phyloP scores from a whole-genome alignment of 2,113 vertebrate genomes.

The Hydrolagus affinis region DNA sequence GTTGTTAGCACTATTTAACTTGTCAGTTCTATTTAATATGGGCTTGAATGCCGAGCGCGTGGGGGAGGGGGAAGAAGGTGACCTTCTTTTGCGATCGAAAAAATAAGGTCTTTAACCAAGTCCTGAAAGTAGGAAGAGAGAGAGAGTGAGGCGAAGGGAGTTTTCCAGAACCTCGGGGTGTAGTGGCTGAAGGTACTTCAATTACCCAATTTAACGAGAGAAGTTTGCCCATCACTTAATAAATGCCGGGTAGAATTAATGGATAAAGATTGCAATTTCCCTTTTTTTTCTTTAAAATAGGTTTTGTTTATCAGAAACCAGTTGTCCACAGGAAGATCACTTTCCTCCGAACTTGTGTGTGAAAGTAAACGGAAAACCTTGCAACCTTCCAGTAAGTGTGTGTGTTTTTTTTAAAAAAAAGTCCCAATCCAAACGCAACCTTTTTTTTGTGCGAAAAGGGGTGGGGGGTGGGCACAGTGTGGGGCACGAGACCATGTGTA shows the following conservation, averaged over 20 bases:
- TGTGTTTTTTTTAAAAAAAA: too few relatives aligned
- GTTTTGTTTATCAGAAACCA: constrained; percentile 98
- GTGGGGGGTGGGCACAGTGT: constrained; percentile 9
- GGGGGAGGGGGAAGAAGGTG: too few relatives aligned
- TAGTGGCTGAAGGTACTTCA: background rate
- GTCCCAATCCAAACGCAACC: background rate
- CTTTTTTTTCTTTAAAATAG: constrained; percentile 51
- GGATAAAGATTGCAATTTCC: background rate
- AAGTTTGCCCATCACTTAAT: background rate
- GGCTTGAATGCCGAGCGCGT: too few relatives aligned
- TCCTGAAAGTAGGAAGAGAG: too few relatives aligned
- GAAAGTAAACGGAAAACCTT: constrained; percentile 97
- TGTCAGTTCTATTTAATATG: too few relatives aligned
- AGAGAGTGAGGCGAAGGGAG: too few relatives aligned
- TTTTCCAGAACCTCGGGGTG: background rate
- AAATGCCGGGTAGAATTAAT: background rate
- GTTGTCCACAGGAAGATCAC: constrained; percentile 98
- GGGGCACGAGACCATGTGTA: background rate
- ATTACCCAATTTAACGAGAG: background rate
- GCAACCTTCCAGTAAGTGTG: constrained; percentile 90
- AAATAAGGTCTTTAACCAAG: too few relatives aligned
- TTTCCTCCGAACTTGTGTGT: constrained; percentile 95
- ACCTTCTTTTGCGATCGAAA: too few relatives aligned
- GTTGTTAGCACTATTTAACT: too few relatives aligned
- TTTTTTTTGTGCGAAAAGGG: background rate